These are phyloP conservation scores for Gallinago jamesoni DNA, from an alignment of 2,113 vertebrate species.

Conservation along the genomic window DNA sequence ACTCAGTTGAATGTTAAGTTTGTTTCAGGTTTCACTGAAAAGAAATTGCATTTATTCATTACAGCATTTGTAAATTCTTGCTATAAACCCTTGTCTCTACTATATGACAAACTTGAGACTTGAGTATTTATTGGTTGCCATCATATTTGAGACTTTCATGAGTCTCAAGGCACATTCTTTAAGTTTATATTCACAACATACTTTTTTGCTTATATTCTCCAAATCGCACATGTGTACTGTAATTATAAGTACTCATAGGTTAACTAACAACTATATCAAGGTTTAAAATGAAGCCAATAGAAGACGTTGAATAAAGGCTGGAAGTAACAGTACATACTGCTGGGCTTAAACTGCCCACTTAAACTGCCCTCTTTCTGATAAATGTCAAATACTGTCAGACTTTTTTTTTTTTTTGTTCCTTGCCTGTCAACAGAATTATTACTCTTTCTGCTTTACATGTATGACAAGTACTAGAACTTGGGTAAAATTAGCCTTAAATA, in stretches of 20 bases:
- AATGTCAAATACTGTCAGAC: neutral
- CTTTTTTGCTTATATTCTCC: neutral
- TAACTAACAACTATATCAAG: neutral
- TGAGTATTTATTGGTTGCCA: neutral
- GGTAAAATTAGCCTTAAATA: slow-evolving; percentile 19
- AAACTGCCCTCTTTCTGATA: neutral
- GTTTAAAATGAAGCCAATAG: neutral
- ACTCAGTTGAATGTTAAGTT: neutral
- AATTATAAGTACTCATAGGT: neutral
- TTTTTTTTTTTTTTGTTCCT: neutral
- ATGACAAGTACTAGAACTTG: neutral
- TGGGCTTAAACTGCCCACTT: neutral
- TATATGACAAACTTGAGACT: neutral
- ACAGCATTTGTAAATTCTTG: neutral
- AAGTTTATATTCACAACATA: neutral
- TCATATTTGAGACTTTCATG: neutral
- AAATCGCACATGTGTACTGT: neutral
- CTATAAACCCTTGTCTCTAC: neutral
- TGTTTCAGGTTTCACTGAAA: neutral
- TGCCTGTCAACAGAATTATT: slow-evolving; percentile 30
- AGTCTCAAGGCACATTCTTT: neutral
- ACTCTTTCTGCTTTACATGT: neutral
- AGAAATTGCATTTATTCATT: neutral
- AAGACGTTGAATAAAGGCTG: neutral
- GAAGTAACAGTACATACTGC: neutral